phyloP scores from a whole-genome alignment of 2,113 vertebrate species.

The Leiothrix lutea region DNA sequence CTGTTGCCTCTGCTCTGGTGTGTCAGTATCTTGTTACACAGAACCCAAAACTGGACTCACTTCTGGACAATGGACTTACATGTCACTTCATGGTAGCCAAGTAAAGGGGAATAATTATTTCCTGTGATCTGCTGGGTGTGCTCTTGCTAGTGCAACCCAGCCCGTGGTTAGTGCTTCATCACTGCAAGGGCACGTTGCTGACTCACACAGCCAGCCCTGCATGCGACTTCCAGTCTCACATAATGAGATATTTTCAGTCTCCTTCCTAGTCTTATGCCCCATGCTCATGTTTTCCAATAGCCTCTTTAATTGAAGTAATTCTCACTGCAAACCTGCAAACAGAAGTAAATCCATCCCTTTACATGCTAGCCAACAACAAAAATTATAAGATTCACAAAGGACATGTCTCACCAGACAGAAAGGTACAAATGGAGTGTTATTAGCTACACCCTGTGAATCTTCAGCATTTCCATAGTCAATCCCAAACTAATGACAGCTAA shows the following conservation, averaged over 20 bases:
- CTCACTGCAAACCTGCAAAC: neutral
- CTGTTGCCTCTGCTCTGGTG: neutral
- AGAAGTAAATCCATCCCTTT: neutral
- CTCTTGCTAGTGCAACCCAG: neutral
- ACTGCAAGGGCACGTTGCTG: neutral
- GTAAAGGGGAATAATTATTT: neutral
- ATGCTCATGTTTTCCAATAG: neutral
- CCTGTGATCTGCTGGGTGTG: neutral
- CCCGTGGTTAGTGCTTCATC: slow-evolving; percentile 24
- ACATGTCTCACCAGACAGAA: neutral
- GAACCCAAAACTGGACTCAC: neutral
- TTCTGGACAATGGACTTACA: neutral
- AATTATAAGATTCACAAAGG: neutral
- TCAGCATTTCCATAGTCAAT: neutral
- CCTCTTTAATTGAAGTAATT: neutral
- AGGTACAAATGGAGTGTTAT: neutral
- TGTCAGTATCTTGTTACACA: neutral
- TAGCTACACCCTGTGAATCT: neutral
- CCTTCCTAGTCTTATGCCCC: neutral
- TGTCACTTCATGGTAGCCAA: neutral
- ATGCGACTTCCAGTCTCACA: neutral
- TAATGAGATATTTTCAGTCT: slow-evolving; percentile 9
- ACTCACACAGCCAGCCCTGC: neutral
- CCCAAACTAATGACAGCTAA: neutral
- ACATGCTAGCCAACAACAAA: neutral